Evolutionary conservation across 2,888 invertebrate species (phyloP).

Genomic region (Lymantria dispar): DNA sequence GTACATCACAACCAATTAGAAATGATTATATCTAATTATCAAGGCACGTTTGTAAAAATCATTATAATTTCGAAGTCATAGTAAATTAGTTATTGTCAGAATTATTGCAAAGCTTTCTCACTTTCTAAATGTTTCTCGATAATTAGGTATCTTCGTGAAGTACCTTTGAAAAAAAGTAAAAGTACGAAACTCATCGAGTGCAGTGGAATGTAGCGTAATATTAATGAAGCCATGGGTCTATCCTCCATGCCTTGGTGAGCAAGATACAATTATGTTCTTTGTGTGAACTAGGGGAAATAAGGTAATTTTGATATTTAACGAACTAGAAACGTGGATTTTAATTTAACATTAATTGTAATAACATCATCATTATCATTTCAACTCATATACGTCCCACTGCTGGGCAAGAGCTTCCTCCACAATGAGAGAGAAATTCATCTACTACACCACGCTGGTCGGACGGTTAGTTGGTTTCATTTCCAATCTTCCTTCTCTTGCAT

Average conservation of each 20-base stretch:
- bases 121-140: conserved; percentile 30
- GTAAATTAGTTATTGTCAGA: conserved; percentile 14
- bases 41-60: neutral
- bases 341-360: too few relatives aligned
- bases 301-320: too few relatives aligned
- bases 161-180: conserved; percentile 22
- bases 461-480: too few relatives aligned
- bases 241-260: neutral
- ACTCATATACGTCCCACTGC: too few relatives aligned
- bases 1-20: too few relatives aligned
- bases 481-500: too few relatives aligned
- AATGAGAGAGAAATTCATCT: too few relatives aligned
- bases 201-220: conserved; percentile 13
- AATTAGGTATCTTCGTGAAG: conserved; percentile 19
- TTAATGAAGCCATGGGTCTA: neutral
- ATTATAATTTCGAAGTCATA: neutral
- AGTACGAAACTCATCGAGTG: conserved; percentile 14
- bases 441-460: too few relatives aligned
- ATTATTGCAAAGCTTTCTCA: conserved; percentile 14
- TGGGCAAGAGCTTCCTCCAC: too few relatives aligned
- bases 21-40: neutral
- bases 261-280: neutral
- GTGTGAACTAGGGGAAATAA: neutral
- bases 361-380: too few relatives aligned
- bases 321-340: too few relatives aligned